Conservation (phyloP, 2,888 invertebrate species). For the Poecilus cupreus region DNA sequence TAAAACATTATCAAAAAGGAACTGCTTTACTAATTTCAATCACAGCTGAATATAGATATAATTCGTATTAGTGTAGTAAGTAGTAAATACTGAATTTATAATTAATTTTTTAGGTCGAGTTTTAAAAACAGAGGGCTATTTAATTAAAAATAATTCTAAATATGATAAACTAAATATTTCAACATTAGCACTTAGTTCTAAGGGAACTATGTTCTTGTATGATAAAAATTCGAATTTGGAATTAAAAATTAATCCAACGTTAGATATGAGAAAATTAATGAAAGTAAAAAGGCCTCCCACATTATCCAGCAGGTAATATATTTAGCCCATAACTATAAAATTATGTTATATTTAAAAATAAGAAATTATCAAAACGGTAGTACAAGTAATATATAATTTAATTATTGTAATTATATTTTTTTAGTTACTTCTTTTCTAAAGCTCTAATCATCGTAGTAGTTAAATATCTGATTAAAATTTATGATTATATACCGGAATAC, state of each 20-base stretch:
- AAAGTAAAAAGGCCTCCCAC: constrained; percentile 17
- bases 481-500: too few species aligned
- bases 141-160: constrained; percentile 51
- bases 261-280: constrained; percentile 26
- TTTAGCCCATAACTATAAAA: not conserved
- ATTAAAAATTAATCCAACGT: constrained; percentile 6
- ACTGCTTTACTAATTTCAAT: too few species aligned
- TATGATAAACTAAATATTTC: not conserved
- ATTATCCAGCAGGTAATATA: not conserved
- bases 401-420: not conserved
- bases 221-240: constrained; percentile 5
- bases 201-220: constrained; percentile 11
- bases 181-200: not conserved
- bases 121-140: constrained; percentile 63
- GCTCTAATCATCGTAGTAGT: too few species aligned
- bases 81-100: not conserved
- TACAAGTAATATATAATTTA: too few species aligned
- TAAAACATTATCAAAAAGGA: too few species aligned
- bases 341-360: too few species aligned
- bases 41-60: too few species aligned
- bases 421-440: not conserved
- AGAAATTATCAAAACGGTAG: too few species aligned
- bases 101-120: constrained; percentile 62
- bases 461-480: too few species aligned
- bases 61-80: too few species aligned